Evolutionary conservation across 1,140 invertebrate genomes (phyloP).

Genomic region (Brachionus rotundiformis): DNA sequence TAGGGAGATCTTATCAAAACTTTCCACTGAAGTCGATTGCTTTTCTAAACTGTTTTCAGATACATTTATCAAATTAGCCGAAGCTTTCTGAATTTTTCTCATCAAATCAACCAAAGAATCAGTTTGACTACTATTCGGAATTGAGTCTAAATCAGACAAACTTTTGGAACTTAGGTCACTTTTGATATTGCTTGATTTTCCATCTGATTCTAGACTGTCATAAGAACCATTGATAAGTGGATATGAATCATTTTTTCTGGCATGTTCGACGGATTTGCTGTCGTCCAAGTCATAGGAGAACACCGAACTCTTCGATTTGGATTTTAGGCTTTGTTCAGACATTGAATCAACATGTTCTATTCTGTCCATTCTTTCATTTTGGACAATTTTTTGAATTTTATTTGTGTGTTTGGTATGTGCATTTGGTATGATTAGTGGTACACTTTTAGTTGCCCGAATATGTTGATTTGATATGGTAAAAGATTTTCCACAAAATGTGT

Average conservation of each 20-base stretch:
- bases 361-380: background rate
- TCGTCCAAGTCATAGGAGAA: background rate
- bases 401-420: background rate
- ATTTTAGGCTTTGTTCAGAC: background rate
- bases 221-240: background rate
- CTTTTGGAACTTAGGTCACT: background rate
- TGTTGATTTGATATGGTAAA: background rate
- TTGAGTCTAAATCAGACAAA: background rate
- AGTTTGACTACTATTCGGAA: constrained; percentile 5
- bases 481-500: background rate
- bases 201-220: background rate
- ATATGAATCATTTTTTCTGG: background rate
- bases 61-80: background rate
- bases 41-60: background rate
- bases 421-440: background rate
- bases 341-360: background rate
- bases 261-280: background rate
- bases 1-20: background rate
- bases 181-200: background rate
- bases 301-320: background rate
- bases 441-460: background rate
- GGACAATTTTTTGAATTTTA: background rate
- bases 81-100: background rate
- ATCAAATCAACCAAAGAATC: constrained; percentile 23
- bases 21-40: background rate